phyloP scores from a whole-genome alignment of 2,797 vertebrate species.

The Onychomys torridus region DNA sequence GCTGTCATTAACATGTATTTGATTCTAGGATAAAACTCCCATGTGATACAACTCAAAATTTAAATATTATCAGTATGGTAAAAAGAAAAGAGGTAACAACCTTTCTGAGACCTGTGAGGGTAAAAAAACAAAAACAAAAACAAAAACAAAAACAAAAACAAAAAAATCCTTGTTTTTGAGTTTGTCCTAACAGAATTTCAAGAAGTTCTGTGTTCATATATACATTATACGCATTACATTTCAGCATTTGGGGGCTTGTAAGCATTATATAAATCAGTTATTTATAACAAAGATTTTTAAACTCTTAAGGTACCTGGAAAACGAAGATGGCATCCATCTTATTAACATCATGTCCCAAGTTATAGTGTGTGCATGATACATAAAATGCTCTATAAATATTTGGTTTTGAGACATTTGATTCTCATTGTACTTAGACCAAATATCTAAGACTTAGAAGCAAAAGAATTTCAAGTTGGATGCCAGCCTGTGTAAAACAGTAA shows the following conservation, averaged over 20 bases:
- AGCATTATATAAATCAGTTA: not conserved
- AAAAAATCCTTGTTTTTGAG: not conserved
- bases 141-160: too few relatives aligned
- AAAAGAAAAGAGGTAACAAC: constrained; percentile 56
- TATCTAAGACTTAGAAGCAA: not conserved
- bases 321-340: not conserved
- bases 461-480: not conserved
- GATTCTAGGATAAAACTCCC: not conserved
- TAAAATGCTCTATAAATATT: not conserved
- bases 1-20: not conserved
- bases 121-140: constrained; percentile 11
- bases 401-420: not conserved
- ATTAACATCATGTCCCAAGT: not conserved
- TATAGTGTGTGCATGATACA: not conserved
- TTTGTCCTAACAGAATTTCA: not conserved
- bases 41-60: constrained; percentile 1
- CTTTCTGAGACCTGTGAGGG: constrained; percentile 28
- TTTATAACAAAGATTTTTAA: not conserved
- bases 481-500: not conserved
- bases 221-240: not conserved
- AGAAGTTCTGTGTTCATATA: not conserved
- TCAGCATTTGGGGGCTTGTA: not conserved
- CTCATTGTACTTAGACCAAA: not conserved
- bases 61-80: constrained; percentile 59
- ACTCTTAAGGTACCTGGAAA: not conserved